Conservation (phyloP, 2,888 invertebrate genomes). For the Hartigia nigra region DNA sequence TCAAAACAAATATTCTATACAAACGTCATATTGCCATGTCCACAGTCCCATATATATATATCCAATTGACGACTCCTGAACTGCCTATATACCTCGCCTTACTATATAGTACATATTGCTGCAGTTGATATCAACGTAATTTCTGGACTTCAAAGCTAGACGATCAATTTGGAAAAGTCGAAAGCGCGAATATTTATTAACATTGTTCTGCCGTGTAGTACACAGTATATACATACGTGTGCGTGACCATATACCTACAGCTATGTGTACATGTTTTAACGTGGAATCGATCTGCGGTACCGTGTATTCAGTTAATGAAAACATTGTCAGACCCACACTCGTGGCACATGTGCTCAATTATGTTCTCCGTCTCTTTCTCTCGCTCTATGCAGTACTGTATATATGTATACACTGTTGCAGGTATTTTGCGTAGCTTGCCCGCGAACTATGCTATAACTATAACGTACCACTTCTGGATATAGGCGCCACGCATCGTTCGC, state of each 20-base stretch:
- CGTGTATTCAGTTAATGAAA: conserved; percentile 61
- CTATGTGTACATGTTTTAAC: background rate
- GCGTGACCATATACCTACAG: background rate
- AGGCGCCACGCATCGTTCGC: conserved; percentile 19
- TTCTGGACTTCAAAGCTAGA: background rate
- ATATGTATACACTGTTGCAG: background rate
- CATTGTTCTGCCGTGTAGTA: background rate
- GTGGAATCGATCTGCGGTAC: conserved; percentile 28
- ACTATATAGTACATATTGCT: background rate
- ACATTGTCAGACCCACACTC: conserved; percentile 51
- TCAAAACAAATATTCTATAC: background rate
- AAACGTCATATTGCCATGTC: background rate
- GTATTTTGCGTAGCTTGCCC: background rate
- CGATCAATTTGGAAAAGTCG: background rate
- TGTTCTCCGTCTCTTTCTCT: conserved; percentile 24
- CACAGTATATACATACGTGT: background rate
- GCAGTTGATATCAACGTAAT: background rate
- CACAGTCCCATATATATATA: background rate
- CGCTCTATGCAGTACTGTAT: conserved; percentile 8
- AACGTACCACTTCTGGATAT: conserved; percentile 1
- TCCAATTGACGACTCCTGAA: background rate
- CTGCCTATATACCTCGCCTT: background rate
- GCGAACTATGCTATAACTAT: conserved; percentile 2
- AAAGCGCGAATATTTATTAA: background rate
- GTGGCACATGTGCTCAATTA: conserved; percentile 38